These are phyloP conservation scores for Saguinus midas DNA, from an alignment of 2,113 vertebrate genomes.

Conservation along the genomic window DNA sequence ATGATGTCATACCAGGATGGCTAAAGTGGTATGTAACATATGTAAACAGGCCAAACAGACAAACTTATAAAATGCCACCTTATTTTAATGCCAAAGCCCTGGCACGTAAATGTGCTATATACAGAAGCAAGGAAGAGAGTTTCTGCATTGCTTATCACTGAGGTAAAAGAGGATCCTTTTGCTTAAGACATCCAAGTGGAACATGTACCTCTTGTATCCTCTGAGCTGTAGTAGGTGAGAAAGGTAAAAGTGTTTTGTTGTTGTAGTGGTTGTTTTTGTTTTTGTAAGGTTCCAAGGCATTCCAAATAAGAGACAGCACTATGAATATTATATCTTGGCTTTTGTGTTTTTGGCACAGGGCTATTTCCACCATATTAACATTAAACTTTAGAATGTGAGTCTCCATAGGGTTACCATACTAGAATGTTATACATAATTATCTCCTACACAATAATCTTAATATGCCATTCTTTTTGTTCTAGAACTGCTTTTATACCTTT, in stretches of 20 bases:
- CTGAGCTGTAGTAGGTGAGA: not conserved
- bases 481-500: not conserved
- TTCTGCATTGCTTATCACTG: not conserved
- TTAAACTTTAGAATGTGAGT: not conserved
- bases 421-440: not conserved
- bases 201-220: not conserved
- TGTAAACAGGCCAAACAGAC: not conserved
- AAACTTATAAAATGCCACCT: too few relatives aligned
- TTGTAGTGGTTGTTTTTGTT: not conserved
- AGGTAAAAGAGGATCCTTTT: not conserved
- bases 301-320: not conserved
- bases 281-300: not conserved
- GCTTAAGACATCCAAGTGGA: not conserved
- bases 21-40: not conserved
- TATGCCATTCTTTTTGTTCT: not conserved
- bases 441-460: not conserved
- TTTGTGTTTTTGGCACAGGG: not conserved
- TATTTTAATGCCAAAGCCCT: not conserved
- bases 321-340: not conserved
- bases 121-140: not conserved
- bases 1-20: not conserved
- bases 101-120: not conserved
- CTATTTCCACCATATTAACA: not conserved
- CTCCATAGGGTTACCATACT: fast-evolving
- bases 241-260: not conserved